Percentiles rank a stretch among this genome's conserved stretches.
Evolutionary conservation across 2,797 vertebrate species (phyloP).

Genomic region (Esox masquinongy): DNA sequence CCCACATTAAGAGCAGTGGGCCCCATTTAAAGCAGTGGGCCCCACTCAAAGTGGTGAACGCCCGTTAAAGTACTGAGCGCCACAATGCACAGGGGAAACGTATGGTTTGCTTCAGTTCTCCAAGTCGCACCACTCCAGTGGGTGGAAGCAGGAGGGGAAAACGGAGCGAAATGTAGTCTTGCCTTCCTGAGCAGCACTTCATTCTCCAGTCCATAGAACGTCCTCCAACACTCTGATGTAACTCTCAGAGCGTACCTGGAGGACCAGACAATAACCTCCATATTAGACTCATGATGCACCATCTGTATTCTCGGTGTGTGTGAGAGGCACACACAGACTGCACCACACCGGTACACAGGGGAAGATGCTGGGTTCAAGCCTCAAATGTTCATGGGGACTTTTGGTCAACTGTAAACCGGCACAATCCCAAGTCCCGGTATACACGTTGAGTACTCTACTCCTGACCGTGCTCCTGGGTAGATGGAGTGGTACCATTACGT

Average conservation of each 20-base stretch:
- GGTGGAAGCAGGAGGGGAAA: constrained; percentile 45
- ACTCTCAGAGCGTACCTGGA: constrained; percentile 33
- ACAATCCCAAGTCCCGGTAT: constrained; percentile 2
- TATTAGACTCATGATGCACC: constrained; percentile 15
- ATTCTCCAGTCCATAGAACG: constrained; percentile 53
- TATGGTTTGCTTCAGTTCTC: constrained; percentile 75
- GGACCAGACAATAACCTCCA: constrained; percentile 46
- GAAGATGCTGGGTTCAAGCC: constrained; percentile 31
- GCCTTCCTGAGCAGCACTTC: constrained; percentile 56
- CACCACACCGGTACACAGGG: not conserved
- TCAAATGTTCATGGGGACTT: constrained; percentile 42
- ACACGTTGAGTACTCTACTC: constrained; percentile 12
- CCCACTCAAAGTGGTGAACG: constrained; percentile 56
- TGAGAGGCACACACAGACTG: not conserved
- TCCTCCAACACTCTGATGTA: constrained; percentile 33
- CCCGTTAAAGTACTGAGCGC: constrained; percentile 46
- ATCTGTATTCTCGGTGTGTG: constrained; percentile 9
- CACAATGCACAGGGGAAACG: constrained; percentile 68
- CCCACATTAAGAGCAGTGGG: constrained; percentile 67
- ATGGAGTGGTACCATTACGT: constrained; percentile 24
- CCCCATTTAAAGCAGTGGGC: constrained; percentile 41
- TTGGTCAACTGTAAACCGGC: constrained; percentile 38
- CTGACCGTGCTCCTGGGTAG: constrained; percentile 19
- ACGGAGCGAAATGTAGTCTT: constrained; percentile 49
- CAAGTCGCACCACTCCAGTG: constrained; percentile 50